These are phyloP conservation scores for Clanis bilineata DNA, from an alignment of 2,888 invertebrate species.

Conservation along the genomic window DNA sequence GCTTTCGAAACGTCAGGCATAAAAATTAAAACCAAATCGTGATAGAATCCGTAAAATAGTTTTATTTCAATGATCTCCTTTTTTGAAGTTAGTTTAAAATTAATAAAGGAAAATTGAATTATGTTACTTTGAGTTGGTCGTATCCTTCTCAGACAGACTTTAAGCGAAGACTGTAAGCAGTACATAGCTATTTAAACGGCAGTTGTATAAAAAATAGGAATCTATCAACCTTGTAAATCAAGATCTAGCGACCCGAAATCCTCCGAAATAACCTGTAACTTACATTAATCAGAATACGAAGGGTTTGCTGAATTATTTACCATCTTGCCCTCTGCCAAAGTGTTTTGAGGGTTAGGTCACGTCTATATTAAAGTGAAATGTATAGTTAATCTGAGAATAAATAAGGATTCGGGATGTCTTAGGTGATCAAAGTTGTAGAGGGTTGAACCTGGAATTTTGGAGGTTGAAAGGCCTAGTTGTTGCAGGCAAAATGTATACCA, in stretches of 20 bases:
- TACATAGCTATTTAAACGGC: too few relatives aligned
- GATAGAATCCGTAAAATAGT: too few relatives aligned
- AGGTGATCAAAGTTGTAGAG: background rate
- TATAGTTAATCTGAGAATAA: constrained; percentile 1
- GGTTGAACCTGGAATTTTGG: background rate
- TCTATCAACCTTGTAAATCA: background rate
- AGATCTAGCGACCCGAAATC: background rate
- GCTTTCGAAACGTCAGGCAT: too few relatives aligned
- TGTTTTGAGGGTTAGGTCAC: constrained; percentile 6
- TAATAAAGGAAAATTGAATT: too few relatives aligned
- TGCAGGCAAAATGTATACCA: too few relatives aligned
- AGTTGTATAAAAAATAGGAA: too few relatives aligned
- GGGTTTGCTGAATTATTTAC: background rate
- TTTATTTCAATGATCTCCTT: too few relatives aligned
- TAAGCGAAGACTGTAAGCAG: too few relatives aligned
- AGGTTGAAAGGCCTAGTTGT: background rate
- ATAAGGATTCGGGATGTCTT: constrained; percentile 2
- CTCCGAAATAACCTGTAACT: background rate
- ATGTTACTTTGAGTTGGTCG: too few relatives aligned
- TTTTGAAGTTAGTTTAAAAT: too few relatives aligned
- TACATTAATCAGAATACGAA: background rate
- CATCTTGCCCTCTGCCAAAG: background rate
- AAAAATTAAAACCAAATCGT: too few relatives aligned
- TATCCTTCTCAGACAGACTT: too few relatives aligned
- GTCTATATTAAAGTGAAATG: background rate